Base-by-base conservation (phyloP, 2,888 invertebrate genomes). In the Xylota sylvarum region DNA sequence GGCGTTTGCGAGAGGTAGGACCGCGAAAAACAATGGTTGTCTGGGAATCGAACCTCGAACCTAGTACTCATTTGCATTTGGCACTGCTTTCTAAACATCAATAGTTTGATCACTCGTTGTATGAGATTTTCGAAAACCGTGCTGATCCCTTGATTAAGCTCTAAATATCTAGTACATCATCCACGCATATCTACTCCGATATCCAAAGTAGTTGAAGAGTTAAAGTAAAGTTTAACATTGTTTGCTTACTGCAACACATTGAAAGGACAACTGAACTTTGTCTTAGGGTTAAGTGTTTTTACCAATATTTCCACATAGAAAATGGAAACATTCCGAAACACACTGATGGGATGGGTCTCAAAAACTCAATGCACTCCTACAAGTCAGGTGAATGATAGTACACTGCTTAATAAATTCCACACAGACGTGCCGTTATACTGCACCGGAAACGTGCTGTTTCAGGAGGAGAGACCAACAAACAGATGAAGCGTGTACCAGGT, bases 331-430 rank as follows among this genome's bases (percentile, higher is more conserved):
- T 40, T 14, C 12, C 1, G n/a, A 0, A 43, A 14, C 12, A 5
- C n/a, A 43, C 43, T 14, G 43, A n/a, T 43, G 43, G 1, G 14
- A 6, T 43, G n/a, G 43, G 43, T 14, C 5, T n/a, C 35, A 9
- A 10, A 35, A 35, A 35, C 35, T 3, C 35, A 10, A 35, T 35
- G 9, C 9, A 10, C 9, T 35, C 7, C 23, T 14, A 43, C 6
- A 40, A 9, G n/a, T 40, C 40, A n/a, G n/a, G 40, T 40, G n/a
- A n/a, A 40, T 40, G n/a, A n/a, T n/a, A 5, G 12, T 43, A 14
- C 43, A 40, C 23, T n/a, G 43, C 6, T 43, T 43, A 43, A 43
- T 14, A 43, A 14, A 43, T 43, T 43, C 43, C 43, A 43, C n/a
- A n/a, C 43, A 43, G 14, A 5, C 43, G 43, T 14, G 14, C 14